These are phyloP conservation scores for Ariopsis seemanni DNA, from an alignment of 2,113 vertebrate species.

Conservation along the genomic window DNA sequence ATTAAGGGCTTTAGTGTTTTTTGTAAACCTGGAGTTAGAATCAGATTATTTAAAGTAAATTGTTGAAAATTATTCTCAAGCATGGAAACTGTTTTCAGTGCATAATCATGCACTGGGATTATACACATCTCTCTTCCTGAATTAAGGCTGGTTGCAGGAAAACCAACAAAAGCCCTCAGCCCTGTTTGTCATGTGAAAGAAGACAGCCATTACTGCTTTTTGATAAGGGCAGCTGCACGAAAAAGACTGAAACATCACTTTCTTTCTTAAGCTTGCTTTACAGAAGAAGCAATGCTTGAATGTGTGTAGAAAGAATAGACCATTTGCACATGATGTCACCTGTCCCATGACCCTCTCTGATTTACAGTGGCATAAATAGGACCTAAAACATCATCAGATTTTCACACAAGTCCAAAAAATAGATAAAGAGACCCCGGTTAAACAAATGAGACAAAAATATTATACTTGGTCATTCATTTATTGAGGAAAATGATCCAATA, in stretches of 20 bases:
- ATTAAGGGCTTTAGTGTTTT: not conserved
- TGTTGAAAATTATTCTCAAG: not conserved
- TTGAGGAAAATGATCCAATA: too few relatives aligned
- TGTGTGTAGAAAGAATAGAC: not conserved
- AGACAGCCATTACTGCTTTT: not conserved
- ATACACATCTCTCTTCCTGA: not conserved
- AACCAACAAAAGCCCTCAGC: constrained; percentile 1
- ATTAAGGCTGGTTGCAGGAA: not conserved
- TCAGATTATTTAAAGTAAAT: not conserved
- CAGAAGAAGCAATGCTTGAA: not conserved
- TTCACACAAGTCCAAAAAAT: too few relatives aligned
- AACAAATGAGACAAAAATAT: too few relatives aligned
- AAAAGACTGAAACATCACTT: not conserved
- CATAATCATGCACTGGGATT: not conserved
- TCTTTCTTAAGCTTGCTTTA: not conserved
- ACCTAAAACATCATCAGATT: too few relatives aligned
- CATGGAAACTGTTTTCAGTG: not conserved
- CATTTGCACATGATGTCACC: too few relatives aligned
- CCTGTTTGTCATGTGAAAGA: constrained; percentile 20
- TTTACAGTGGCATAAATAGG: too few relatives aligned
- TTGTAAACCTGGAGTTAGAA: not conserved
- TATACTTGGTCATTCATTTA: too few relatives aligned
- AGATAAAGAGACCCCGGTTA: too few relatives aligned
- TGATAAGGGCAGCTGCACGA: not conserved
- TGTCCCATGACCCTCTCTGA: too few relatives aligned